Evolutionary conservation across 2,888 invertebrate genomes (phyloP), one percentile per base, ranked within the genome.

Genomic region (Stenotaenia linearis): DNA sequence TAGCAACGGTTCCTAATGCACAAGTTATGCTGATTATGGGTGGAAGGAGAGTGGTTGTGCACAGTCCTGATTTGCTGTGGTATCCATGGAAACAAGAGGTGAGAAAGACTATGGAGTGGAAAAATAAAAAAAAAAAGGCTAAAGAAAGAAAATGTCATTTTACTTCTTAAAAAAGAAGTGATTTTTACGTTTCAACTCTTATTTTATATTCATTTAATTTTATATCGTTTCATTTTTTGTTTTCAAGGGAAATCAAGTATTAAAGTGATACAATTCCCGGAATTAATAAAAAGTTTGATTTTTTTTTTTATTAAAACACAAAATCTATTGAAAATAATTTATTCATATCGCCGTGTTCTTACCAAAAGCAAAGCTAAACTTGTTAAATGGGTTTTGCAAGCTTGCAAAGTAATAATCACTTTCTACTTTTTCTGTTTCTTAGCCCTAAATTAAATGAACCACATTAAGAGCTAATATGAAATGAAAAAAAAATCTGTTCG

Each of bases 31-130:
- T 61, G 61, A 61, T 61, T 61, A 61, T 61, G 61, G 45, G 61
- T 61, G 61, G 61, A 61, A 61, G 61, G 61, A 61, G 61, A 61
- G 61, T 61, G 25, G 61, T 23, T 61, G 61, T 61, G 61, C 61
- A 25, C 61, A 61, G 10, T 61, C 61, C 61, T 61, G 61, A 61
- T 61, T 61, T 61, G 61, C 61, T 25, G 61, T 61, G 61, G 61
- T 61, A 61, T 61, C 61, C 61, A 61, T 61, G 61, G 61, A 61
- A 61, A 61, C 61, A 61, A 61, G 61, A 61, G 61, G 61, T 61
- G 61, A 61, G 61, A 61, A 61, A 61, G 25, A 61, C 25, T 61
- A 25, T 61, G n/a, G 18, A 45, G n/a, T 15, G 12, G 45, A 25
- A 23, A n/a, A n/a, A 61, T 6, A 15, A 23, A 23, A 21, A 25